phyloP scores from a whole-genome alignment of 1,140 invertebrate species.

The Scaptodrosophila lebanonensis region DNA sequence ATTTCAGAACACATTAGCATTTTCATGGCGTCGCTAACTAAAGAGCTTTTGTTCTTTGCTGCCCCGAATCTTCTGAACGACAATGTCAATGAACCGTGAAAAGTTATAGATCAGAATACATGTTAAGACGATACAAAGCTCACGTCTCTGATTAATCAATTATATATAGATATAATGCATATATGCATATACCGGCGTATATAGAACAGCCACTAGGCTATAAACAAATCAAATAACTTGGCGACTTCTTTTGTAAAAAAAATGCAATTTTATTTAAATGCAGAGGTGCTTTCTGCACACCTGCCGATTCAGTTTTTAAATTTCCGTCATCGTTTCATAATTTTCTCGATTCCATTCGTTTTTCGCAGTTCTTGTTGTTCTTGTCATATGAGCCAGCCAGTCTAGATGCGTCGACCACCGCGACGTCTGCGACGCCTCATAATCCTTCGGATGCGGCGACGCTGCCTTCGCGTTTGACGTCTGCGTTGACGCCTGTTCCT shows the following conservation, averaged over 20 bases:
- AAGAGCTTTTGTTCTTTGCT: constrained; percentile 21
- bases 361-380: constrained; percentile 11
- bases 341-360: constrained; percentile 3
- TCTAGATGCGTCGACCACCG: constrained; percentile 35
- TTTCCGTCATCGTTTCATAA: too few relatives aligned
- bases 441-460: constrained; percentile 17
- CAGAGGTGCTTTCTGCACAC: too few relatives aligned
- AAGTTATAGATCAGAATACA: too few relatives aligned
- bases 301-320: too few relatives aligned
- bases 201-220: too few relatives aligned
- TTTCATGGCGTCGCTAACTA: constrained; percentile 47
- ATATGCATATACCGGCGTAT: too few relatives aligned
- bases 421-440: constrained; percentile 42
- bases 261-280: too few relatives aligned
- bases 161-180: neutral
- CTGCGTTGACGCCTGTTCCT: constrained; percentile 41
- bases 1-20: constrained; percentile 62
- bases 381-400: neutral
- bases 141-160: neutral
- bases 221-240: too few relatives aligned
- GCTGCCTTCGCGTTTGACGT: constrained; percentile 30
- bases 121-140: too few relatives aligned
- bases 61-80: neutral
- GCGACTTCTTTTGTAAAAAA: too few relatives aligned
- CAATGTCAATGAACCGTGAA: constrained; percentile 52